Percentiles rank a stretch among this genome's conserved stretches.
phyloP scores from a whole-genome alignment of 2,888 invertebrate genomes.

The Noctua comes region DNA sequence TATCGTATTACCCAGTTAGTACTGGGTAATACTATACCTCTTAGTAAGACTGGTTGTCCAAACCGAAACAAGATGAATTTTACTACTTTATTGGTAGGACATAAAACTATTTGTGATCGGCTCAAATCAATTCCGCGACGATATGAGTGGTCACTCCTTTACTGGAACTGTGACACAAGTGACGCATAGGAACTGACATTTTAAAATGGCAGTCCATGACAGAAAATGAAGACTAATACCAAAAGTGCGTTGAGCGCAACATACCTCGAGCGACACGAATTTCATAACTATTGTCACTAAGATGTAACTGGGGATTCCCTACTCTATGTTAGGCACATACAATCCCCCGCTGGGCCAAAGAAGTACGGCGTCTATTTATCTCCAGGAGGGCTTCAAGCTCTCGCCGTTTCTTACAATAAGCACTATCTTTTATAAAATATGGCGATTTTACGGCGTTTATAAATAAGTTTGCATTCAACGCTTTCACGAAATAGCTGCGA shows the following conservation, averaged over 20 bases:
- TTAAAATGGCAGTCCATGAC: neutral
- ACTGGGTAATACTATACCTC: neutral
- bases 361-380: conserved; percentile 56
- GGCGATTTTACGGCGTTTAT: conserved; percentile 56
- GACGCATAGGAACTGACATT: no score
- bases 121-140: no score
- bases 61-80: no score
- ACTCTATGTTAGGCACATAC: conserved; percentile 40
- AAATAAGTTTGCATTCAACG: conserved; percentile 66
- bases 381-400: conserved; percentile 51
- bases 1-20: neutral
- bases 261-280: no score
- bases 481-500: conserved; percentile 68
- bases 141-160: no score
- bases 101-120: no score
- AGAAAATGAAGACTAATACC: neutral
- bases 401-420: conserved; percentile 55
- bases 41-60: neutral
- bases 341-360: conserved; percentile 50
- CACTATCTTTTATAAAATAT: conserved; percentile 54
- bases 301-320: neutral
- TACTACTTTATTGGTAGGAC: no score
- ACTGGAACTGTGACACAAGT: accelerated
- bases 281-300: no score
- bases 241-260: no score